Evolutionary conservation across 2,113 vertebrate genomes (phyloP), one percentile per base, ranked within the genome.

Genomic region (Phalacrocorax aristotelis): DNA sequence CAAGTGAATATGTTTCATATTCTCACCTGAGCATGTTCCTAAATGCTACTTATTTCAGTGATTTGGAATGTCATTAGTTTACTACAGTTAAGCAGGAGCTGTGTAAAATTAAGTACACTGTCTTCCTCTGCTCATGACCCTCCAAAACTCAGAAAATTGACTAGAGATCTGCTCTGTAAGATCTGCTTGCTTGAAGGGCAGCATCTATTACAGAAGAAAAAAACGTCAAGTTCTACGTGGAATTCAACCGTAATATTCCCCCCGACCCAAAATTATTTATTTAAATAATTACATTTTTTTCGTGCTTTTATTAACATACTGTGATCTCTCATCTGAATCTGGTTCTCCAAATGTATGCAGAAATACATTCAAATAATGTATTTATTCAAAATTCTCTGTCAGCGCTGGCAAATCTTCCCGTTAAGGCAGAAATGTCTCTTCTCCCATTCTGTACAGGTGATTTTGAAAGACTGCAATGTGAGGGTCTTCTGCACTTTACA

Each of bases 251-350:
- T 4, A 23, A 15, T 44, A 42, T 57, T n/a, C 1, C 5, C 3
- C 4, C 2, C 8, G 5, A 0, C 6, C 21, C 25, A 7, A 49
- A 42, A 18, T 16, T 9, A 9, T 29, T 70, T 80, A 4, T 40
- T 36, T 30, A 10, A 27, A 25, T n/a, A 20, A 10, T 36, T 30
- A 8, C 11, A 10, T 5, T 20, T 32, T 51, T 42, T 9, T 11
- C 5, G 6, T 8, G 15, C 2, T 44, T 44, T 55, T 40, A 7
- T 5, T 34, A 57, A 8, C 1, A 6, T 13, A 6, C 2, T 6
- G 1, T 21, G 11, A 14, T 34, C 4, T 58, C 1, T 60, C 40
- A 14, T 40, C 29, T 74, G 13, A 13, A 4, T 46, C 17, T 46
- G 44, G 16, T 46, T 46, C 17, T 12, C 84, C 51, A 19, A 14